Evolutionary conservation across 2,888 invertebrate genomes (phyloP).

Genomic region (Autographa pulchrina): DNA sequence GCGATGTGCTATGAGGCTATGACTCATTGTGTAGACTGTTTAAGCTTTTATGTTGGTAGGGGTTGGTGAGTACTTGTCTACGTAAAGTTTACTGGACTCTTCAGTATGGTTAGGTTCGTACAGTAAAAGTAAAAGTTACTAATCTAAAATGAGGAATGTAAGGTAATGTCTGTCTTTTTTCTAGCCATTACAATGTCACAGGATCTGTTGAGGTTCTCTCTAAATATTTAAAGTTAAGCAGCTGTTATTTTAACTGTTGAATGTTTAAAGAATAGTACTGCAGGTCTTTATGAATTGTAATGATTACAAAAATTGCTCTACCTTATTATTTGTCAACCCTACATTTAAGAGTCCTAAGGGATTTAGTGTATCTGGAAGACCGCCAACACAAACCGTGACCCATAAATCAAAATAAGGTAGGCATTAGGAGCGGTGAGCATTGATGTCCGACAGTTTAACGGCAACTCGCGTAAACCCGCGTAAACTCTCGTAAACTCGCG

Average conservation of each 20-base stretch:
- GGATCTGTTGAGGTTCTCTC: too few relatives aligned
- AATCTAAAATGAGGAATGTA: too few relatives aligned
- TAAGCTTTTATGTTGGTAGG: not conserved
- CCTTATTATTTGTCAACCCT: not conserved
- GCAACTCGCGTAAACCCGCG: conserved; percentile 35
- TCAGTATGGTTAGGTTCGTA: too few relatives aligned
- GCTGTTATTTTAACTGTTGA: too few relatives aligned
- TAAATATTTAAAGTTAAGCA: too few relatives aligned
- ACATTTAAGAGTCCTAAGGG: conserved; percentile 12
- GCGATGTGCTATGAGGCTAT: not conserved
- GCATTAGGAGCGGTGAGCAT: conserved; percentile 35
- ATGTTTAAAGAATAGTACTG: too few relatives aligned
- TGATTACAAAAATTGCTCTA: not conserved
- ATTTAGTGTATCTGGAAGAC: conserved; percentile 30
- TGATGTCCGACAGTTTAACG: conserved; percentile 31
- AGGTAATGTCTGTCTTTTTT: too few relatives aligned
- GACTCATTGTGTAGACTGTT: not conserved
- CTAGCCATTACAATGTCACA: too few relatives aligned
- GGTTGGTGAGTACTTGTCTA: too few relatives aligned
- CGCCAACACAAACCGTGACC: conserved; percentile 26
- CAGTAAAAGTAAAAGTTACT: too few relatives aligned
- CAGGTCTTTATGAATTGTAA: too few relatives aligned
- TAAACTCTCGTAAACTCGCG: not conserved
- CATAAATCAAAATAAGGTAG: conserved; percentile 50
- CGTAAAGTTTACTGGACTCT: too few relatives aligned